phyloP scores from a whole-genome alignment of 2,888 invertebrate genomes.

The Amaurobius ferox region DNA sequence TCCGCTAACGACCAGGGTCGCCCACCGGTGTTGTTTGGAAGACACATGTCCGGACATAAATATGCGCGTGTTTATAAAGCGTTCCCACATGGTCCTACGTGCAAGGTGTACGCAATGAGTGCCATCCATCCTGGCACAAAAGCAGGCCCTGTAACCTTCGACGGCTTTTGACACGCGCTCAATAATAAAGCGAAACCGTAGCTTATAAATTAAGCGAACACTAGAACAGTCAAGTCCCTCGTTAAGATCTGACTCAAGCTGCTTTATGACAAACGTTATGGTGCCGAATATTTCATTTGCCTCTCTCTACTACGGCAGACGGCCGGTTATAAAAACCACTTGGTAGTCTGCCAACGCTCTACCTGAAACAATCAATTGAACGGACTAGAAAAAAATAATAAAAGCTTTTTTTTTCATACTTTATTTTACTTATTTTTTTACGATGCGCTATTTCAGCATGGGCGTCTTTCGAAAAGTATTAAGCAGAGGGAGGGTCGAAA shows the following conservation, averaged over 20 bases:
- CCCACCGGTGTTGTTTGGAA: slow-evolving; percentile 64
- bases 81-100: slow-evolving; percentile 61
- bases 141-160: slow-evolving; percentile 62
- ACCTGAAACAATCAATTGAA: slow-evolving; percentile 72
- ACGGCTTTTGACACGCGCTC: slow-evolving; percentile 59
- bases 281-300: slow-evolving; percentile 70
- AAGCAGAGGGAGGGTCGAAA: slow-evolving; percentile 54
- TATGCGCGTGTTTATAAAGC: slow-evolving; percentile 68
- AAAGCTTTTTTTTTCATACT: slow-evolving; percentile 30
- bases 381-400: slow-evolving; percentile 56
- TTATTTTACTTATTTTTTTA: slow-evolving; percentile 38
- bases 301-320: slow-evolving; percentile 24
- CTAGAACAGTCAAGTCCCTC: slow-evolving; percentile 66
- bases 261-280: slow-evolving; percentile 72
- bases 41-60: slow-evolving; percentile 69
- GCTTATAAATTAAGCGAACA: slow-evolving; percentile 72
- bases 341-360: slow-evolving; percentile 65
- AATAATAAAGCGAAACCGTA: slow-evolving; percentile 69
- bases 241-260: slow-evolving; percentile 65
- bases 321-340: slow-evolving; percentile 69
- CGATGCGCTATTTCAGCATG: slow-evolving; percentile 48
- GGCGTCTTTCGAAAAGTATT: slow-evolving; percentile 64
- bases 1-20: slow-evolving; percentile 52
- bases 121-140: slow-evolving; percentile 56
- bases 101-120: slow-evolving; percentile 46